Evolutionary conservation across 2,888 invertebrate genomes (phyloP).

Genomic region (Polia nebulosa): DNA sequence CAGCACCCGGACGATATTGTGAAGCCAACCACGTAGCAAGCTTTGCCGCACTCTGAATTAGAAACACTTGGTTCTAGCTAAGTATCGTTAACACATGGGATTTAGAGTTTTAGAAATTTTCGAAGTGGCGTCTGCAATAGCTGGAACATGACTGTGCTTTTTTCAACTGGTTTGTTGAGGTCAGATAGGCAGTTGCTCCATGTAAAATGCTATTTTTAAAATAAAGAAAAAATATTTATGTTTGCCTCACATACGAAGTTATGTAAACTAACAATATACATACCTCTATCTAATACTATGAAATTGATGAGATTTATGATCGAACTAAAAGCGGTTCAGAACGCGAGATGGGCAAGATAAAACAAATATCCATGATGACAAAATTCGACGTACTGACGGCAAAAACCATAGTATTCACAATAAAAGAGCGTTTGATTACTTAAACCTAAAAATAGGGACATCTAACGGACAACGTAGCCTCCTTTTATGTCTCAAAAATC

Average conservation of each 20-base stretch:
- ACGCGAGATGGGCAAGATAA: background rate
- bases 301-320: no score
- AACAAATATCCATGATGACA: background rate
- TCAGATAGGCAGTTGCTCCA: no score
- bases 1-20: constrained; percentile 26
- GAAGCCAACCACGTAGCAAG: constrained; percentile 52
- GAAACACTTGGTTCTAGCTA: constrained; percentile 53
- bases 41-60: constrained; percentile 54
- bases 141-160: background rate
- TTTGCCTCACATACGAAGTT: no score
- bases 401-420: background rate
- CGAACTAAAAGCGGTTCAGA: no score
- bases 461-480: constrained; percentile 5
- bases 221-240: no score
- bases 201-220: no score
- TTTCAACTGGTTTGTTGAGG: background rate
- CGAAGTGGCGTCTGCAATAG: background rate
- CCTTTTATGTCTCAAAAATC: constrained; percentile 16
- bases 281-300: no score
- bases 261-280: no score
- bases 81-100: constrained; percentile 52
- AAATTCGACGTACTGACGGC: background rate
- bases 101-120: constrained; percentile 61
- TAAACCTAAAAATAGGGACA: background rate
- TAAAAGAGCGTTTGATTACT: background rate